Conservation (phyloP, 2,888 invertebrate genomes). For the Leucophenga montana region DNA sequence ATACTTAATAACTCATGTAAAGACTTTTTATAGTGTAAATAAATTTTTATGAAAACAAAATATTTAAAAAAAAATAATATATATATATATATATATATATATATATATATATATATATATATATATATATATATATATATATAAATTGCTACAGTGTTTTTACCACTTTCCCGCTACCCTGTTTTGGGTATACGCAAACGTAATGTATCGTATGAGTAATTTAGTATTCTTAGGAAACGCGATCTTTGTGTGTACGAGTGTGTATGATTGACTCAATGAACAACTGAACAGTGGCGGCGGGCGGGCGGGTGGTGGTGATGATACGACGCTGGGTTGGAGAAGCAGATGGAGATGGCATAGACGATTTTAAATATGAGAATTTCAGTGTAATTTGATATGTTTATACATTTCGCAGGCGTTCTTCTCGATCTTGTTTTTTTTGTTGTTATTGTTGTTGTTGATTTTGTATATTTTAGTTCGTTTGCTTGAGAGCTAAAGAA, state of each 20-base stretch:
- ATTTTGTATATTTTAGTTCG: conserved; percentile 22
- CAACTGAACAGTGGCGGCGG: neutral
- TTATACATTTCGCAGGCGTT: conserved; percentile 56
- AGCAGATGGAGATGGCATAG: conserved; percentile 3
- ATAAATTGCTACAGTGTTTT: conserved; percentile 3
- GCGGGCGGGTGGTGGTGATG: conserved; percentile 2
- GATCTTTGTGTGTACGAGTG: neutral
- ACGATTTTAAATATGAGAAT: conserved; percentile 58
- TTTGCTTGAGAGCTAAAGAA: conserved; percentile 10
- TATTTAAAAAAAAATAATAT: too few relatives aligned
- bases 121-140: neutral
- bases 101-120: too few relatives aligned
- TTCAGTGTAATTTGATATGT: conserved; percentile 58
- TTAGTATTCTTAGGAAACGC: conserved; percentile 20
- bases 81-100: too few relatives aligned
- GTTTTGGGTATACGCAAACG: neutral
- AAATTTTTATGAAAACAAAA: too few relatives aligned
- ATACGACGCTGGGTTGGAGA: conserved; percentile 9
- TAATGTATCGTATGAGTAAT: conserved; percentile 24
- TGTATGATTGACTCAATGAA: neutral
- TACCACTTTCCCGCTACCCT: neutral
- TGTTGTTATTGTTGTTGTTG: conserved; percentile 10
- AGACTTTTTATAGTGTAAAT: neutral
- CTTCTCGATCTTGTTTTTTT: conserved; percentile 41
- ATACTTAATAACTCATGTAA: too few relatives aligned